Evolutionary conservation across 1,140 invertebrate species (phyloP).

Genomic region (Heterodera carotae): DNA sequence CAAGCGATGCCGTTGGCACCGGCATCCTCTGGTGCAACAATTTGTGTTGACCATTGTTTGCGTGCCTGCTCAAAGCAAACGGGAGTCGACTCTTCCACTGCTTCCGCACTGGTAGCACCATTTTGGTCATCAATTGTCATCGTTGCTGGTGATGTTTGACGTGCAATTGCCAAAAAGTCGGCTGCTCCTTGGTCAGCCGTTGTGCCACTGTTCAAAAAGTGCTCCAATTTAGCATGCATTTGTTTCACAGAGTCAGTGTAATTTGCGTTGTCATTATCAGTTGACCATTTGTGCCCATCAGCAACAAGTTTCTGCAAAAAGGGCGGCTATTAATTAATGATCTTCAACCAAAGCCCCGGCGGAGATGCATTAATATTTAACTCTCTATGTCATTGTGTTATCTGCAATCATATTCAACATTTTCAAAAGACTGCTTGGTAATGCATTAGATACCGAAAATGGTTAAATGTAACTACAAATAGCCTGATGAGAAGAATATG

Average conservation of each 20-base stretch:
- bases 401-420: no score
- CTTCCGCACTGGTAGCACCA: neutral
- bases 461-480: no score
- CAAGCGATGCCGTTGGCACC: slow-evolving; percentile 10
- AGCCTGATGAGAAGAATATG: no score
- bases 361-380: no score
- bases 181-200: neutral
- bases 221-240: slow-evolving; percentile 6
- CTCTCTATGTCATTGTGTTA: no score
- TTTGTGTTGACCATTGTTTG: neutral
- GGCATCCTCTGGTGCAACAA: no score
- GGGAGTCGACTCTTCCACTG: neutral
- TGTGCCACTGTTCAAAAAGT: neutral
- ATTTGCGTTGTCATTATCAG: no score
- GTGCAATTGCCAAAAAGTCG: slow-evolving; percentile 22
- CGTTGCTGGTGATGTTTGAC: neutral
- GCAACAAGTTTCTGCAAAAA: slow-evolving; percentile 5
- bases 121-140: neutral
- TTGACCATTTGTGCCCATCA: slow-evolving; percentile 9
- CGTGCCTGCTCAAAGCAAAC: slow-evolving; percentile 24
- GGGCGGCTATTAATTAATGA: no score
- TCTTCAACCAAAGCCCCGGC: no score
- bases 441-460: no score
- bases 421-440: no score
- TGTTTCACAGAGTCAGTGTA: neutral